These are phyloP conservation scores for Athripsodes cinereus DNA, from an alignment of 2,888 invertebrate species.

Conservation along the genomic window DNA sequence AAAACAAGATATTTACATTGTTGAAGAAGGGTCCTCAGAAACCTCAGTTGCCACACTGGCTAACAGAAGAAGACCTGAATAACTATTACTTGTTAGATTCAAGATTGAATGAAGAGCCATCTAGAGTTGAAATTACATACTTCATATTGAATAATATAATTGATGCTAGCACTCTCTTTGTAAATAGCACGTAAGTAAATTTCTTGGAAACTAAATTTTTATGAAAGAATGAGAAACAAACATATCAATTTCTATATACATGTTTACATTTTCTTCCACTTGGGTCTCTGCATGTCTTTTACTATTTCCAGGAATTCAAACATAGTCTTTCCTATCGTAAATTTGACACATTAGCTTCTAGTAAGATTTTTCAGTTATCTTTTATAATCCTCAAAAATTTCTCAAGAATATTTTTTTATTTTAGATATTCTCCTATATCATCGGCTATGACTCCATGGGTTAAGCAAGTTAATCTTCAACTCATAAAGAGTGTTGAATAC, in stretches of 20 bases:
- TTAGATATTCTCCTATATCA: slow-evolving; percentile 46
- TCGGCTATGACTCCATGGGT: slow-evolving; percentile 46
- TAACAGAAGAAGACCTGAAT: slow-evolving; percentile 19
- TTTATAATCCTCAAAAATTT: too few species aligned
- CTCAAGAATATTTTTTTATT: neutral
- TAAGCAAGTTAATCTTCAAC: slow-evolving; percentile 51
- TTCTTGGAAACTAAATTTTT: too few species aligned
- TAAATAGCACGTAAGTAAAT: slow-evolving; percentile 39
- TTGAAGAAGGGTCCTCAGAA: slow-evolving; percentile 22
- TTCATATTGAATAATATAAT: slow-evolving; percentile 39
- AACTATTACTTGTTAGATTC: slow-evolving; percentile 16
- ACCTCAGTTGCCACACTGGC: slow-evolving; percentile 25
- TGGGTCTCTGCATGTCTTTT: too few species aligned
- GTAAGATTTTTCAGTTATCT: neutral
- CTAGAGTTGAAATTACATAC: slow-evolving; percentile 33
- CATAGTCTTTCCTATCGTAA: too few species aligned
- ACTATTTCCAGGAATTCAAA: too few species aligned
- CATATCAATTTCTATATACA: neutral
- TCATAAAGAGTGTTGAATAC: slow-evolving; percentile 50
- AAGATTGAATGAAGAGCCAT: slow-evolving; percentile 13
- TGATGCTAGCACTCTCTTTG: slow-evolving; percentile 42
- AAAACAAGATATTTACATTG: slow-evolving; percentile 17
- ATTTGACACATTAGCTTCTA: neutral
- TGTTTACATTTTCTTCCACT: neutral
- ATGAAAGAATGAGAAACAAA: too few species aligned